Evolutionary conservation across 1,140 invertebrate genomes (phyloP).

Genomic region (Drosophila watanabei): DNA sequence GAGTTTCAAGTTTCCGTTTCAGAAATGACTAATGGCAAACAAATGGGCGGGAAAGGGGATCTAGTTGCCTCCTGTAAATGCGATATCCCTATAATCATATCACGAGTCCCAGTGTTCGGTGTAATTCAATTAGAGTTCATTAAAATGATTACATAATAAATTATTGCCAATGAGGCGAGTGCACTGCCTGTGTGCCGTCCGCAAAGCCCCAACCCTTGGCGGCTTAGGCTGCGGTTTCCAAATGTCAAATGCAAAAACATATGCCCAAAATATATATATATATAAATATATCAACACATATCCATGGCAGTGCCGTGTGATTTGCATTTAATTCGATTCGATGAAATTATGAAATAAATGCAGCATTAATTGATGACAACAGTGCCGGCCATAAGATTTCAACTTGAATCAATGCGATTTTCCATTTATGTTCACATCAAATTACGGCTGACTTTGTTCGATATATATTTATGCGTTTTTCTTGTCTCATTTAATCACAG

Average conservation of each 20-base stretch:
- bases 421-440: slow-evolving; percentile 1
- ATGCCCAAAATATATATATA: slow-evolving; percentile 8
- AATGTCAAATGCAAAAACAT: slow-evolving; percentile 17
- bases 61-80: slow-evolving; percentile 19
- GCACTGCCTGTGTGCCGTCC: neutral
- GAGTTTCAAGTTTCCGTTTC: neutral
- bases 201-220: neutral
- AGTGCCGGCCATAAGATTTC: neutral
- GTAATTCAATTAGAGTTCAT: slow-evolving; percentile 73
- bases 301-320: slow-evolving; percentile 6
- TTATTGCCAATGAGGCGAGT: slow-evolving; percentile 59
- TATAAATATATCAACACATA: neutral
- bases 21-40: slow-evolving; percentile 4
- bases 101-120: slow-evolving; percentile 42
- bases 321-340: slow-evolving; percentile 24
- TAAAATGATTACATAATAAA: slow-evolving; percentile 75
- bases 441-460: neutral
- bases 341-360: slow-evolving; percentile 21
- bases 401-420: neutral
- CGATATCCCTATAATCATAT: slow-evolving; percentile 27
- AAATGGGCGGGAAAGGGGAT: neutral
- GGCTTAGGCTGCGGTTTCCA: neutral
- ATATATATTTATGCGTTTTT: too few species aligned
- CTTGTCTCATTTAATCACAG: neutral
- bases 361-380: slow-evolving; percentile 1